Evolutionary conservation across 2,113 vertebrate species (phyloP).

Genomic region (Dryoscopus gambensis): DNA sequence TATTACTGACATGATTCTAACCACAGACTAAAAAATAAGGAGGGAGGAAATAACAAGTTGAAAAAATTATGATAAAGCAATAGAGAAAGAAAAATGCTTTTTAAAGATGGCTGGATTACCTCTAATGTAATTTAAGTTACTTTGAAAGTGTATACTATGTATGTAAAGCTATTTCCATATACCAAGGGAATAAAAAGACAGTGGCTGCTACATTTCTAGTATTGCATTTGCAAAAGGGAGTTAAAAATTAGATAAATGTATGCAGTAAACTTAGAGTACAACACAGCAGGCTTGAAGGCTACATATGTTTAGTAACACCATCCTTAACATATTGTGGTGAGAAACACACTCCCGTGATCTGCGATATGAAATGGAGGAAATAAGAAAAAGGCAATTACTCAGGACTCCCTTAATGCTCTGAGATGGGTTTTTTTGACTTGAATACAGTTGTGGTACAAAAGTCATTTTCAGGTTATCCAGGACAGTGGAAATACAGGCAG

Average conservation of each 20-base stretch:
- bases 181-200: background rate
- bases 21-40: background rate
- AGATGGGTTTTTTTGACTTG: background rate
- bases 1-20: background rate
- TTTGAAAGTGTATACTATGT: background rate
- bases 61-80: background rate
- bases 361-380: slow-evolving; percentile 66
- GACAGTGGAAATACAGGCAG: background rate
- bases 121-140: background rate
- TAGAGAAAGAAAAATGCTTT: background rate
- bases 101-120: background rate
- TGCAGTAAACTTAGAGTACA: background rate
- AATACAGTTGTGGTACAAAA: background rate
- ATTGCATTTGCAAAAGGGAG: background rate
- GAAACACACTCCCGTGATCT: background rate
- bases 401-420: background rate
- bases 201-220: background rate
- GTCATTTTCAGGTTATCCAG: background rate
- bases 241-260: background rate
- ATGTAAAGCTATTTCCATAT: background rate
- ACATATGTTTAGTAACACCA: background rate
- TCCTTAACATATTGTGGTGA: background rate
- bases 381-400: slow-evolving; percentile 31
- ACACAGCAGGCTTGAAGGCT: background rate
- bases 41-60: background rate